phyloP scores from a whole-genome alignment of 2,113 vertebrate genomes.

The Anoplopoma fimbria region DNA sequence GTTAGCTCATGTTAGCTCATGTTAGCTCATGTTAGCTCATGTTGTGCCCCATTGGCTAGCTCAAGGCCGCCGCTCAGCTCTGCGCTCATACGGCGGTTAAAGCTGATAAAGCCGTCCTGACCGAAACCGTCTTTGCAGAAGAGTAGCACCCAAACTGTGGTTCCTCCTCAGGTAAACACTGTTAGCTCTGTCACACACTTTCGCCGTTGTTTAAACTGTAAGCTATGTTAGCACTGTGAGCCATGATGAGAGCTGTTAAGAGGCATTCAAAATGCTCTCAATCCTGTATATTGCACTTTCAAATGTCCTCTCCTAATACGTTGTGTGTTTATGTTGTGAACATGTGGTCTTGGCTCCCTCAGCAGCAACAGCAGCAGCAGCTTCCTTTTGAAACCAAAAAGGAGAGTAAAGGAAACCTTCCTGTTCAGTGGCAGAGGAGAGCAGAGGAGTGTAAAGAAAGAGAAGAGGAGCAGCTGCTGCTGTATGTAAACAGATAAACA shows the following conservation, averaged over 20 bases:
- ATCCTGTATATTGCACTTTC: neutral
- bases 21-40: no score
- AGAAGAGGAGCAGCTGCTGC: slow-evolving; percentile 57
- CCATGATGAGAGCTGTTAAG: neutral
- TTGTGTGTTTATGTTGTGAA: neutral
- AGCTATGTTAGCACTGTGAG: neutral
- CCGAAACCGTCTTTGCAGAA: neutral
- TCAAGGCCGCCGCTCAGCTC: neutral
- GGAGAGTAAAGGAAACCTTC: slow-evolving; percentile 6
- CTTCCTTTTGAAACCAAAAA: slow-evolving; percentile 30
- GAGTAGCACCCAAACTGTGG: neutral
- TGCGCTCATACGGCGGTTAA: neutral
- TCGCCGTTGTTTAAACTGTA: neutral
- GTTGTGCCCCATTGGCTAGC: no score
- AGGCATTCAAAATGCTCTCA: neutral
- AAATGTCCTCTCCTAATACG: neutral
- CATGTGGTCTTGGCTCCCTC: neutral
- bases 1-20: no score
- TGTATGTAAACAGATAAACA: slow-evolving; percentile 63
- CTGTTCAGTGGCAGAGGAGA: slow-evolving; percentile 11
- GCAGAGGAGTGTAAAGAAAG: slow-evolving; percentile 27
- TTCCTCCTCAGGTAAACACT: neutral
- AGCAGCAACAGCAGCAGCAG: slow-evolving; percentile 10
- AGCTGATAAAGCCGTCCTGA: neutral
- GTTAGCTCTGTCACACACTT: neutral